A percentile compares a stretch with the other conserved stretches of the same genome.
phyloP scores from a whole-genome alignment of 2,797 vertebrate species.

The Scarus forsteni region DNA sequence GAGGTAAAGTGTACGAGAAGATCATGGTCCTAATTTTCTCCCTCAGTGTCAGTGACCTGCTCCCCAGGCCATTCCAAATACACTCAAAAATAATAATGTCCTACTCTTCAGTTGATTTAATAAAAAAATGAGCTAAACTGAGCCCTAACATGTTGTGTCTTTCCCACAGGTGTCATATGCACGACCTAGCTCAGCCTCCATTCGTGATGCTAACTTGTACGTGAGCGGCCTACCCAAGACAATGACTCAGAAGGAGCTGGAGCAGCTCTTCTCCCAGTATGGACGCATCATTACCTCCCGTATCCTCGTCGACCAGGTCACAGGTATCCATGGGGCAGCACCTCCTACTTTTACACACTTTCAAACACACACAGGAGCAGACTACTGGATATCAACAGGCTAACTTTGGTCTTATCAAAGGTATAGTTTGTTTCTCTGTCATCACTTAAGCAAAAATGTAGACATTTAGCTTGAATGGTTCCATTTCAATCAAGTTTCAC shows the following conservation, averaged over 20 bases:
- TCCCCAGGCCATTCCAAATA: constrained; percentile 8
- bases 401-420: neutral
- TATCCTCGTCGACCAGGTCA: constrained; percentile 99
- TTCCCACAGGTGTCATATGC: constrained; percentile 94
- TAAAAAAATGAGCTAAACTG: constrained; percentile 16
- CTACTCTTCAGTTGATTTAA: constrained; percentile 4
- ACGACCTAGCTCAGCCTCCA: constrained; percentile 98
- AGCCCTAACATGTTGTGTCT: constrained; percentile 11
- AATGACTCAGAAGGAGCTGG: constrained; percentile 99
- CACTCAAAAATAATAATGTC: neutral
- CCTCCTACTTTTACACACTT: constrained; percentile 61
- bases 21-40: constrained; percentile 52
- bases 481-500: too few relatives aligned
- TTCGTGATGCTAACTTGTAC: constrained; percentile 99
- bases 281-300: constrained; percentile 99
- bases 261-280: constrained; percentile 99
- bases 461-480: neutral
- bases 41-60: constrained; percentile 38
- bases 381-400: neutral
- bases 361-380: constrained; percentile 11
- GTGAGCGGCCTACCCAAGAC: constrained; percentile 99
- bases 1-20: constrained; percentile 43
- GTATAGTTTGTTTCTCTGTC: neutral
- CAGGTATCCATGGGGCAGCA: constrained; percentile 90
- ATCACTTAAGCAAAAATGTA: neutral